Percentiles rank a stretch among this genome's conserved stretches.
phyloP scores from a whole-genome alignment of 2,888 invertebrate genomes.

The Patella ulyssiponensis region DNA sequence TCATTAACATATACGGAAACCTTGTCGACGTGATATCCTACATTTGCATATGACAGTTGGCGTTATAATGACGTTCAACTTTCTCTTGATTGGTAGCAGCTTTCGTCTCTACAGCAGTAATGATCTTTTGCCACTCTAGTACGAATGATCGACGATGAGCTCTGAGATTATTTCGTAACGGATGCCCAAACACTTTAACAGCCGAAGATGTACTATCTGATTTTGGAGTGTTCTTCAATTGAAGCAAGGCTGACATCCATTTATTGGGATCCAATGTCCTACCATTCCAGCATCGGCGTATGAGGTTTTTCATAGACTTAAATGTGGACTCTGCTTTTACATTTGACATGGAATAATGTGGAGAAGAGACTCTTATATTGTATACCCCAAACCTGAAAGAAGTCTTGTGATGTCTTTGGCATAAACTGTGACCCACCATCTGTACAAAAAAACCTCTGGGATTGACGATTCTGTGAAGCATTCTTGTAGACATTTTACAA shows the following conservation, averaged over 20 bases:
- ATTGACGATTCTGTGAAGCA: background rate
- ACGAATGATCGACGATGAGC: background rate
- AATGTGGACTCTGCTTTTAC: background rate
- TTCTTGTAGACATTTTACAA: background rate
- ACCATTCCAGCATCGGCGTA: conserved; percentile 1
- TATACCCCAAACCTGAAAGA: background rate
- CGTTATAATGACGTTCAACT: background rate
- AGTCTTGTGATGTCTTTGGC: background rate
- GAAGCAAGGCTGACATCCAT: background rate
- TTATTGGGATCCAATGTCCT: background rate
- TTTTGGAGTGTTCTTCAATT: background rate
- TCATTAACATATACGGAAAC: too few species aligned
- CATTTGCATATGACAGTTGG: too few species aligned
- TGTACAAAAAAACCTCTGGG: background rate
- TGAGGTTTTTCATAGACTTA: conserved; percentile 3
- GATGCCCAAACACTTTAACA: background rate
- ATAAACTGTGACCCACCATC: background rate
- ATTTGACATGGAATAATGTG: background rate
- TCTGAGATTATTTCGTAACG: background rate
- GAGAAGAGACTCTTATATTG: background rate
- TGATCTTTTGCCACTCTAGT: background rate
- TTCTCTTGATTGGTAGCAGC: background rate
- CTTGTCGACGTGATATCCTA: too few species aligned
- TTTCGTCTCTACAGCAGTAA: background rate
- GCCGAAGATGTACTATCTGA: background rate